phyloP scores from a whole-genome alignment of 2,797 vertebrate genomes.

The Calcarius lapponicus region DNA sequence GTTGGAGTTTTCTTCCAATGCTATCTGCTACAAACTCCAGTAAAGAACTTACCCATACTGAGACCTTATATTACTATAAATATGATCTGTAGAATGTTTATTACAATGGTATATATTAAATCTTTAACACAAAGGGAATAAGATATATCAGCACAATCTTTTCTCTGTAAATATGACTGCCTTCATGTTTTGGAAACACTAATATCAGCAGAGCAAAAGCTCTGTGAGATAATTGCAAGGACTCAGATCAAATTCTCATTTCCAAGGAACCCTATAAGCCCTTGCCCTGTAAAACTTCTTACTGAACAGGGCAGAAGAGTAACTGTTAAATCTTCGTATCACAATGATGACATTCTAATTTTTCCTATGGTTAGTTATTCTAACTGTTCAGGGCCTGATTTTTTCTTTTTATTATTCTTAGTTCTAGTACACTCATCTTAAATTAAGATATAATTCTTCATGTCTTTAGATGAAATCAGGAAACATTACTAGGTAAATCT shows the following conservation, averaged over 20 bases:
- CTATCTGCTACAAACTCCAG: not conserved
- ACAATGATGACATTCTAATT: not conserved
- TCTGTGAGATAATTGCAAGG: not conserved
- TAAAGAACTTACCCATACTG: not conserved
- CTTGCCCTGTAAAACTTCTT: not conserved
- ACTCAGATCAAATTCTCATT: not conserved
- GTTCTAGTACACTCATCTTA: not conserved
- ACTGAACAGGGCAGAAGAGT: not conserved
- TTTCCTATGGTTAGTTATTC: not conserved
- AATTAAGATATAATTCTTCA: not conserved
- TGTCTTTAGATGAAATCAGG: not conserved
- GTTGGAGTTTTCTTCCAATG: not conserved
- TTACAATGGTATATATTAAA: not conserved
- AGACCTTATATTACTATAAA: not conserved
- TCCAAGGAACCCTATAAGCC: not conserved
- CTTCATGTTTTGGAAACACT: not conserved
- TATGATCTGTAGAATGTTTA: not conserved
- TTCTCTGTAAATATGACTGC: not conserved
- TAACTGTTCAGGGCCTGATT: not conserved
- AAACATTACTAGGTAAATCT: not conserved
- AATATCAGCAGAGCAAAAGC: not conserved
- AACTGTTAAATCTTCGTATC: not conserved
- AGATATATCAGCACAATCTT: not conserved
- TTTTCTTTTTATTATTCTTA: not conserved
- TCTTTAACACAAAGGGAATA: not conserved